Percentiles rank a stretch among this genome's conserved stretches.
phyloP scores from a whole-genome alignment of 2,888 invertebrate genomes.

The Hypomecis punctinalis region DNA sequence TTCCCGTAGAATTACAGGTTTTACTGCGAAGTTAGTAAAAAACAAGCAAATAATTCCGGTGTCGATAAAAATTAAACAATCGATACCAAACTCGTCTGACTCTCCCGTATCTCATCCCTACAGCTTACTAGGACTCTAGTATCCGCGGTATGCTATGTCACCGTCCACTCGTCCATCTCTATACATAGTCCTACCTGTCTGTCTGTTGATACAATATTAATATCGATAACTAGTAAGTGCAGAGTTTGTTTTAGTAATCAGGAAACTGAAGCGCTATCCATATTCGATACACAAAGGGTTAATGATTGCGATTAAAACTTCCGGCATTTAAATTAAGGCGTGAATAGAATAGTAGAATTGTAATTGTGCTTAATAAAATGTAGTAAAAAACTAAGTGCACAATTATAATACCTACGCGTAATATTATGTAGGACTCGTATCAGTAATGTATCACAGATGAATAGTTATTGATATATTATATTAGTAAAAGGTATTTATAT shows the following conservation, averaged over 20 bases:
- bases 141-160: slow-evolving; percentile 33
- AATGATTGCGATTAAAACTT: slow-evolving; percentile 10
- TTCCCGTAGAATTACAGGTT: no score
- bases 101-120: slow-evolving; percentile 26
- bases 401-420: no score
- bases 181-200: slow-evolving; percentile 40
- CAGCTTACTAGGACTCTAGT: slow-evolving; percentile 33
- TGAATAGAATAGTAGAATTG: background rate
- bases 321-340: slow-evolving; percentile 13
- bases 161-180: slow-evolving; percentile 33
- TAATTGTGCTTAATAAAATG: no score
- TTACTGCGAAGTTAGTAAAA: background rate
- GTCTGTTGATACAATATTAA: slow-evolving; percentile 37
- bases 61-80: background rate
- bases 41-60: background rate
- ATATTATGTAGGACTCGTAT: no score
- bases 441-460: no score
- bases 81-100: slow-evolving; percentile 1
- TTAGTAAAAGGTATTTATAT: no score
- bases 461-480: no score
- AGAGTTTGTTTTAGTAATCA: slow-evolving; percentile 43
- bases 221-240: slow-evolving; percentile 31
- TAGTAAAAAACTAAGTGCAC: no score
- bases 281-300: slow-evolving; percentile 18
- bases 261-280: slow-evolving; percentile 16